These are phyloP conservation scores for Drosophila subpulchrella DNA, from an alignment of 1,140 invertebrate genomes.

Conservation along the genomic window DNA sequence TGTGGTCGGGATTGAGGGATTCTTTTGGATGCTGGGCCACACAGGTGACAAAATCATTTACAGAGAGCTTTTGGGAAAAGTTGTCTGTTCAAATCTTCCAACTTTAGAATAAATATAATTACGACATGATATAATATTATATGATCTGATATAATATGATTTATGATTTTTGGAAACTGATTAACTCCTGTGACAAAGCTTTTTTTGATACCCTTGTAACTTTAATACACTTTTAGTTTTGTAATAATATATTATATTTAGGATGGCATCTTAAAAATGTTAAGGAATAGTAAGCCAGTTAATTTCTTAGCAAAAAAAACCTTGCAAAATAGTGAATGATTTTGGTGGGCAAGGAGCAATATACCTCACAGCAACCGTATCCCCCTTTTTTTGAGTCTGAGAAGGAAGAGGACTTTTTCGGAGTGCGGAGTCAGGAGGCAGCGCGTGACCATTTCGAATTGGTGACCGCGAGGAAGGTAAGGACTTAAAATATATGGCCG, in stretches of 20 bases:
- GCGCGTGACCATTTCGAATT: slow-evolving; percentile 51
- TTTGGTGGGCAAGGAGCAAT: slow-evolving; percentile 1
- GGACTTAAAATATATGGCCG: slow-evolving; percentile 79
- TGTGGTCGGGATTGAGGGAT: slow-evolving; percentile 22
- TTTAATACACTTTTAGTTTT: too few species aligned
- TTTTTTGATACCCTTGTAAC: too few species aligned
- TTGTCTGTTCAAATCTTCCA: too few species aligned
- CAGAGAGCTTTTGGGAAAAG: neutral
- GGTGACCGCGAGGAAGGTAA: slow-evolving; percentile 77
- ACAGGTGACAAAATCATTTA: slow-evolving; percentile 58
- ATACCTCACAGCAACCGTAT: slow-evolving; percentile 3
- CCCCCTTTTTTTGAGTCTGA: neutral
- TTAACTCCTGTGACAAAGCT: too few species aligned
- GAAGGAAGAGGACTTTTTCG: neutral
- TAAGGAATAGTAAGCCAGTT: too few species aligned
- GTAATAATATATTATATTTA: too few species aligned
- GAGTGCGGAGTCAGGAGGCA: neutral
- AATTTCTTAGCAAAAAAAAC: too few species aligned
- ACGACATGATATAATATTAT: neutral
- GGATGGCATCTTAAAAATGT: neutral
- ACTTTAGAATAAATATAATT: neutral
- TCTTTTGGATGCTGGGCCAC: slow-evolving; percentile 18
- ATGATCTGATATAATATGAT: neutral
- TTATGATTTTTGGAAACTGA: too few species aligned
- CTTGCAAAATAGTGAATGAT: slow-evolving; percentile 21